phyloP scores from a whole-genome alignment of 2,888 invertebrate genomes.

The Pammene fasciana region DNA sequence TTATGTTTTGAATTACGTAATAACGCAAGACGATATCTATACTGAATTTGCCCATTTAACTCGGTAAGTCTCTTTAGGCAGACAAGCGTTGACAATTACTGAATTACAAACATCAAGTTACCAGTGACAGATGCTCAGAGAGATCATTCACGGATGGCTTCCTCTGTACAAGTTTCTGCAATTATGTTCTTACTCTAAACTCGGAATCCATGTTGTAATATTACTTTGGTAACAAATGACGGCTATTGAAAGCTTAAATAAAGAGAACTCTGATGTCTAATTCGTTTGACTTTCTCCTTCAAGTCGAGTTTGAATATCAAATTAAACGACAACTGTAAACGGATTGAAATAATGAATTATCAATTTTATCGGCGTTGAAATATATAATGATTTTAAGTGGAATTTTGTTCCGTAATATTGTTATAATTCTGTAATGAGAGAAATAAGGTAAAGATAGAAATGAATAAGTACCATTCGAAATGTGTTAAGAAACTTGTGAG shows the following conservation, averaged over 20 bases:
- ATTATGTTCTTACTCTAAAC: slow-evolving; percentile 39
- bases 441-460: too few relatives aligned
- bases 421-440: too few relatives aligned
- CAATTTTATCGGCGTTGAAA: background rate
- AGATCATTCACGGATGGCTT: slow-evolving; percentile 28
- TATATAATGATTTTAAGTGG: too few relatives aligned
- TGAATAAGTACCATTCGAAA: too few relatives aligned
- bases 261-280: slow-evolving; percentile 28
- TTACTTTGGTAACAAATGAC: slow-evolving; percentile 30
- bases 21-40: background rate
- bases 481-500: too few relatives aligned
- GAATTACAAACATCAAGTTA: slow-evolving; percentile 36
- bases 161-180: slow-evolving; percentile 30
- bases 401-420: too few relatives aligned
- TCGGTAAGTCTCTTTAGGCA: slow-evolving; percentile 18
- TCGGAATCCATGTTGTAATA: slow-evolving; percentile 7
- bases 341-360: background rate
- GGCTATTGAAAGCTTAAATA: slow-evolving; percentile 30
- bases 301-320: slow-evolving; percentile 21
- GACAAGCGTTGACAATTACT: slow-evolving; percentile 25
- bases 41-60: slow-evolving; percentile 4
- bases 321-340: slow-evolving; percentile 2
- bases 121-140: slow-evolving; percentile 31
- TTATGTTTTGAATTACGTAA: background rate
- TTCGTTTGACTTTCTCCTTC: slow-evolving; percentile 19